Evolutionary conservation across 2,113 vertebrate species (phyloP).

Genomic region (Calyptomena viridis): DNA sequence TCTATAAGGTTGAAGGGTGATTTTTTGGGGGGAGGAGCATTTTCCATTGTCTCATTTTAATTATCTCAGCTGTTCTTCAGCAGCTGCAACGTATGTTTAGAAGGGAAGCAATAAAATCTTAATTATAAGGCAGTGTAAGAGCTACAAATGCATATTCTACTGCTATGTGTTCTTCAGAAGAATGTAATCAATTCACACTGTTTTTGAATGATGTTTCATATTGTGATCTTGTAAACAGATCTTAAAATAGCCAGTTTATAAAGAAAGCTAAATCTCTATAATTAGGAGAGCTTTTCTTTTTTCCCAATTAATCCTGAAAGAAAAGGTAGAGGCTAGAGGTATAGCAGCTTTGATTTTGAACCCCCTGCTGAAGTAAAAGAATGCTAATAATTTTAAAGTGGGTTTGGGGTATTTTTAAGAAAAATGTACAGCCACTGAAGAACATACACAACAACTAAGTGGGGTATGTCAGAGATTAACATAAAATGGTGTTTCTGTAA

Average conservation of each 20-base stretch:
- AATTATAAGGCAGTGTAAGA: slow-evolving; percentile 53
- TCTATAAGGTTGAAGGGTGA: not conserved
- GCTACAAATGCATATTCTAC: slow-evolving; percentile 48
- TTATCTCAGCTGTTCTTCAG: slow-evolving; percentile 39
- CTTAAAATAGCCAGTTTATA: slow-evolving; percentile 65
- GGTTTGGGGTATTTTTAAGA: not conserved
- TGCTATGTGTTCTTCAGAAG: slow-evolving; percentile 33
- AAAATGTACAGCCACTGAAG: slow-evolving; percentile 17
- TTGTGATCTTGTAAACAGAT: slow-evolving; percentile 43
- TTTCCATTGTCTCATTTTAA: slow-evolving; percentile 15
- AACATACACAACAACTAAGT: not conserved
- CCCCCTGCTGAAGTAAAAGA: not conserved
- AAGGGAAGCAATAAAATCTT: slow-evolving; percentile 37
- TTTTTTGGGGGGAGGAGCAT: not conserved
- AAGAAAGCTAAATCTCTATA: slow-evolving; percentile 54
- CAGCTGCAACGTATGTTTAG: not conserved
- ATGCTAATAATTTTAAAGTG: not conserved
- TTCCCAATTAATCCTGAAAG: slow-evolving; percentile 29
- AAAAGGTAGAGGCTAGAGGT: not conserved
- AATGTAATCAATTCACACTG: slow-evolving; percentile 61
- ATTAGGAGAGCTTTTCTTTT: slow-evolving; percentile 48
- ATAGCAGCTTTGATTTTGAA: not conserved
- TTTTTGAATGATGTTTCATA: slow-evolving; percentile 58
- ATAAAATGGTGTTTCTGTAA: slow-evolving; percentile 35
- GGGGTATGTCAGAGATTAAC: slow-evolving; percentile 11